Evolutionary conservation across 2,888 invertebrate species (phyloP).

Genomic region (Sisyra nigra): DNA sequence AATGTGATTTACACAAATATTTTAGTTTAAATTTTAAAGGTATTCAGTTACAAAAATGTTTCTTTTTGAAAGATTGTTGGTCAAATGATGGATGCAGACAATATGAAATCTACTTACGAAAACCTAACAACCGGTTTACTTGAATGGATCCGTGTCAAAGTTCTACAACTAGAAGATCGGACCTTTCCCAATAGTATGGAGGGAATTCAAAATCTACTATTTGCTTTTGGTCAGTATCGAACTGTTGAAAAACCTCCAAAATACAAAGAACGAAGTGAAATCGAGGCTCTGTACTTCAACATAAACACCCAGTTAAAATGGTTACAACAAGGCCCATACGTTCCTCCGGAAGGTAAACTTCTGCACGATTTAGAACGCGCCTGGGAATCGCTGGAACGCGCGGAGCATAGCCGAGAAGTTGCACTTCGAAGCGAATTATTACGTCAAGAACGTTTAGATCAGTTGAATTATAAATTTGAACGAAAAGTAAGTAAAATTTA

Average conservation of each 20-base stretch:
- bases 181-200: slow-evolving; percentile 89
- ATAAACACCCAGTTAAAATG: slow-evolving; percentile 94
- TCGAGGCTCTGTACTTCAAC: slow-evolving; percentile 90
- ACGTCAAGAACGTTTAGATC: slow-evolving; percentile 84
- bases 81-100: slow-evolving; percentile 90
- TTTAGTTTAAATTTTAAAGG: too few species aligned
- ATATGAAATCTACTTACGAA: slow-evolving; percentile 80
- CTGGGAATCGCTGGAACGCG: slow-evolving; percentile 84
- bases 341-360: slow-evolving; percentile 75
- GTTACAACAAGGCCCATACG: slow-evolving; percentile 74
- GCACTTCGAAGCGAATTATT: slow-evolving; percentile 81
- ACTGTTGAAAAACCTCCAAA: slow-evolving; percentile 97
- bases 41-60: background rate
- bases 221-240: slow-evolving; percentile 87
- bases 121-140: slow-evolving; percentile 68
- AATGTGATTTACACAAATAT: too few species aligned
- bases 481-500: slow-evolving; percentile 46
- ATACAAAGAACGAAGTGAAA: slow-evolving; percentile 92
- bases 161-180: slow-evolving; percentile 63
- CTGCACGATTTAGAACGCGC: slow-evolving; percentile 91
- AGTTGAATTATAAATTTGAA: slow-evolving; percentile 89
- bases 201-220: slow-evolving; percentile 80
- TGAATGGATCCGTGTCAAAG: slow-evolving; percentile 86
- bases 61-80: slow-evolving; percentile 75
- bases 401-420: slow-evolving; percentile 88